phyloP scores from a whole-genome alignment of 2,113 vertebrate genomes.

The Coryphaenoides rupestris region DNA sequence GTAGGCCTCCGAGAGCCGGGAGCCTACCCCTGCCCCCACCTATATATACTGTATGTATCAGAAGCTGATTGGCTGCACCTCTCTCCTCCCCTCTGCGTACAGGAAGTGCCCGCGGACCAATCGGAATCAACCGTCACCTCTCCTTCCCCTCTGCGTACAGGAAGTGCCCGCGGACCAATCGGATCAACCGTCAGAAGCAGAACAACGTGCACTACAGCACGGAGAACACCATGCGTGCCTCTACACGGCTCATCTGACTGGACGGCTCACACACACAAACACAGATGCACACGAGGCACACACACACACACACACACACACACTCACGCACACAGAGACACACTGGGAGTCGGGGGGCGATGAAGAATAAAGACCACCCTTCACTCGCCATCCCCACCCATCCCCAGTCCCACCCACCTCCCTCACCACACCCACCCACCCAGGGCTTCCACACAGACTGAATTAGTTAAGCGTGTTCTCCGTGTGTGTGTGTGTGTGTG shows the following conservation, averaged over 20 bases:
- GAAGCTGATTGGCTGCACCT: no score
- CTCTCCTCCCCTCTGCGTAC: no score
- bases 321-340: conserved; percentile 10
- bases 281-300: conserved; percentile 27
- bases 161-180: conserved; percentile 98
- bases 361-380: conserved; percentile 13
- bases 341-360: conserved; percentile 23
- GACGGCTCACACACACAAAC: no score
- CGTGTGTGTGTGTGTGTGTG: neutral
- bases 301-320: no score
- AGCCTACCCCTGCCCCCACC: neutral
- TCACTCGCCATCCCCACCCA: conserved; percentile 1
- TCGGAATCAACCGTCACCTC: no score
- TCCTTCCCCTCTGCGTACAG: conserved; percentile 63
- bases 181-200: conserved; percentile 98
- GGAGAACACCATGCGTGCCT: conserved; percentile 98
- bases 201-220: conserved; percentile 98
- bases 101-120: no score
- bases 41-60: no score
- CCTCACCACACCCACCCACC: conserved; percentile 9
- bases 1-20: no score
- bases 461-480: conserved; percentile 8
- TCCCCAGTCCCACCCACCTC: neutral
- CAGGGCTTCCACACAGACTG: conserved; percentile 38
- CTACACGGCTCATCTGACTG: conserved; percentile 94